Evolutionary conservation across 2,797 vertebrate species (phyloP).

Genomic region (Limnodromus scolopaceus): DNA sequence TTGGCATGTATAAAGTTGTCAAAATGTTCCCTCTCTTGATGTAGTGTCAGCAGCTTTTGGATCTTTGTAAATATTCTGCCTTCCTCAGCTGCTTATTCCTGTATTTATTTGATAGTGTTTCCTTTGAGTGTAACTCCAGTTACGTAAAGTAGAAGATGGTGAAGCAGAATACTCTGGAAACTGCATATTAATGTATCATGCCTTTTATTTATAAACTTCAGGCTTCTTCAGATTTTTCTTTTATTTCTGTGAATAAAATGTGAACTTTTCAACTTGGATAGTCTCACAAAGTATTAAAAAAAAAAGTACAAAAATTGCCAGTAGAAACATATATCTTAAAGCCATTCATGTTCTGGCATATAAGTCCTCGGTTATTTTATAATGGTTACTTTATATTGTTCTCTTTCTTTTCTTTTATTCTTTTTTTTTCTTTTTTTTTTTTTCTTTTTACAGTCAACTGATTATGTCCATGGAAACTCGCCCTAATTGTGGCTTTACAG

Average conservation of each 20-base stretch:
- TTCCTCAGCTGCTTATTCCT: slow-evolving; percentile 40
- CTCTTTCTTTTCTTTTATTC: not conserved
- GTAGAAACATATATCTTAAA: slow-evolving; percentile 51
- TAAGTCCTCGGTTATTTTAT: slow-evolving; percentile 35
- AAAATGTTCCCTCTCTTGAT: slow-evolving; percentile 45
- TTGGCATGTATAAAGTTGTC: slow-evolving; percentile 28
- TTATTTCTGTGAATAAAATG: slow-evolving; percentile 66
- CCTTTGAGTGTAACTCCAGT: not conserved
- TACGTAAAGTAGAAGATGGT: slow-evolving; percentile 20
- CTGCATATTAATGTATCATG: slow-evolving; percentile 35
- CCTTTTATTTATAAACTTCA: slow-evolving; percentile 57
- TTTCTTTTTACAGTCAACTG: slow-evolving; percentile 66
- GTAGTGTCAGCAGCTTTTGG: slow-evolving; percentile 4
- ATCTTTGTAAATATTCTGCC: slow-evolving; percentile 20
- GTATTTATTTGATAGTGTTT: slow-evolving; percentile 29
- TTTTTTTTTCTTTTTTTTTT: not conserved
- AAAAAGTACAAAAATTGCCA: slow-evolving; percentile 42
- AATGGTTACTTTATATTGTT: slow-evolving; percentile 68
- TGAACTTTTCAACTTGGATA: slow-evolving; percentile 76
- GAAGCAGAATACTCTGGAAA: slow-evolving; percentile 16
- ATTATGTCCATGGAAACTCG: slow-evolving; percentile 77
- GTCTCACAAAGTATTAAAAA: not conserved
- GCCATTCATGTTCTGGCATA: slow-evolving; percentile 49
- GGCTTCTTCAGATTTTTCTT: slow-evolving; percentile 52
- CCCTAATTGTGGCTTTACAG: slow-evolving; percentile 79